phyloP scores from a whole-genome alignment of 1,140 invertebrate species.

The Sinella curviseta region DNA sequence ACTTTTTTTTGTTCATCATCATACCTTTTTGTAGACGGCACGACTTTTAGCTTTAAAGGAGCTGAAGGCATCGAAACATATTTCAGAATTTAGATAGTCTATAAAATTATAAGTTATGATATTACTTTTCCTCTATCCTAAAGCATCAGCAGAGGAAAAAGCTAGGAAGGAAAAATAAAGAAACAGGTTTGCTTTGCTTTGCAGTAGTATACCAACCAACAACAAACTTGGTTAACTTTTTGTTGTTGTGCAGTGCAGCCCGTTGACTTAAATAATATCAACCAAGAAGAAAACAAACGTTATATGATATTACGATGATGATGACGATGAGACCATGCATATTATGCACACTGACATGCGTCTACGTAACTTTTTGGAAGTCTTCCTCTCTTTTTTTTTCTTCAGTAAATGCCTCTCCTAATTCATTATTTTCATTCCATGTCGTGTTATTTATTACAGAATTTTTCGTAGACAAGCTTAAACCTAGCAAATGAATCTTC shows the following conservation, averaged over 20 bases:
- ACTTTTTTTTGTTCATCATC: too few relatives aligned
- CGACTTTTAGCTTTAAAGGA: too few relatives aligned
- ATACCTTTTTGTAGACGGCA: too few relatives aligned
- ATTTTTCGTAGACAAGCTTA: not conserved
- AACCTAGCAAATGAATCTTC: not conserved
- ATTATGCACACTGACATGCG: too few relatives aligned
- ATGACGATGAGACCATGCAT: too few relatives aligned
- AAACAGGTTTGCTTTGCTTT: conserved; percentile 10
- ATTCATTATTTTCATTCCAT: conserved; percentile 28
- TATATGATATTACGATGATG: too few relatives aligned
- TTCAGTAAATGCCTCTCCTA: not conserved
- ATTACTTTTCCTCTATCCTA: not conserved
- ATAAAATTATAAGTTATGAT: conserved; percentile 24
- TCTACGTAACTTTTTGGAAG: not conserved
- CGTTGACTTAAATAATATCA: too few relatives aligned
- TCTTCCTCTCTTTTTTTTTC: not conserved
- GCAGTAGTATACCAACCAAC: not conserved
- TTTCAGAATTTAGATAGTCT: conserved; percentile 14
- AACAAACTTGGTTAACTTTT: too few relatives aligned
- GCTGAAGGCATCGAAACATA: conserved; percentile 18
- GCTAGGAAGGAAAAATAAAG: not conserved
- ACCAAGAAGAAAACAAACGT: too few relatives aligned
- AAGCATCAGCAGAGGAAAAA: not conserved
- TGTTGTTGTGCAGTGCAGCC: too few relatives aligned
- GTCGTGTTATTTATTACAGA: conserved; percentile 17